These are phyloP conservation scores for Phengaris alcon DNA, from an alignment of 2,888 invertebrate species.

Conservation along the genomic window DNA sequence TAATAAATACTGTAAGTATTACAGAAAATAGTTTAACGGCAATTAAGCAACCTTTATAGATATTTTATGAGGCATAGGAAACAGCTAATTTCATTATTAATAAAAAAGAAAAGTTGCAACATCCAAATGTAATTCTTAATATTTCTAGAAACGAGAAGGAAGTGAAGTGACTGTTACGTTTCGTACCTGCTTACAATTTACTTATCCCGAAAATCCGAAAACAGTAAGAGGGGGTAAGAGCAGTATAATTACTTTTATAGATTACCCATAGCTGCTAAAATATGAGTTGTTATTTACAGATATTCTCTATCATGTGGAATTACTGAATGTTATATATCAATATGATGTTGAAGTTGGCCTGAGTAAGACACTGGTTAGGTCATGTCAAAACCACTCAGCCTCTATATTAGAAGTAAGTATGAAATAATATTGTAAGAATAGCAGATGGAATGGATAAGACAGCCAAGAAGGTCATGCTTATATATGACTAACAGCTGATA, in stretches of 20 bases:
- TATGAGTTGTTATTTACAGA: neutral
- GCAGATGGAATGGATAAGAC: no score
- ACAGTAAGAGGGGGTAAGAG: slow-evolving; percentile 2
- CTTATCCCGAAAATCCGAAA: neutral
- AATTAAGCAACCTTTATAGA: no score
- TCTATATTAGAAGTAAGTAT: neutral
- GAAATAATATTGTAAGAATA: neutral
- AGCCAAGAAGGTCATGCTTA: no score
- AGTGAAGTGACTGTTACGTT: neutral
- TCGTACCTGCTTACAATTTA: slow-evolving; percentile 4
- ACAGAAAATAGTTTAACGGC: neutral
- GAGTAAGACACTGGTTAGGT: neutral
- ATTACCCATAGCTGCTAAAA: no score
- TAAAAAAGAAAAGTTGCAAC: no score
- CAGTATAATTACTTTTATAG: neutral
- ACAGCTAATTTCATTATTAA: no score
- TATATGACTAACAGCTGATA: no score
- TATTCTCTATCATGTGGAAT: neutral
- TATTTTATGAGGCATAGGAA: neutral
- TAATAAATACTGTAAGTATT: neutral
- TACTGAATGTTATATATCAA: neutral
- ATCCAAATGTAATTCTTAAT: no score
- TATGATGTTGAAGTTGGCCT: neutral
- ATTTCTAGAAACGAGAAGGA: neutral
- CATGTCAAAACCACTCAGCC: neutral